Conservation (phyloP, 92 coral and sea anemone species). For the Plumapathes pennacea region DNA sequence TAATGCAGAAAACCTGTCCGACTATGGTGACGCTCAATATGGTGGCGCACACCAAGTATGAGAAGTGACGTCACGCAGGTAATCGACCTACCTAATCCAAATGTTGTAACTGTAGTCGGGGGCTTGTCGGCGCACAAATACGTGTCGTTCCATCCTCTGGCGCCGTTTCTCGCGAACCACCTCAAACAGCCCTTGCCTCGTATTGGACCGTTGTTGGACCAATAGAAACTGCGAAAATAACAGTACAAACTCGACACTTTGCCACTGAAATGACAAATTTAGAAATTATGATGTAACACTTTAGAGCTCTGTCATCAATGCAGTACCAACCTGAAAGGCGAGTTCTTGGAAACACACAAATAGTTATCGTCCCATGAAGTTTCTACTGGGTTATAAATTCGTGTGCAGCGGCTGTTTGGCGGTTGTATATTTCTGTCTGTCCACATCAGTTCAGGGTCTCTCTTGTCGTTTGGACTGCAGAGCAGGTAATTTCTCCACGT, state of each 20-base stretch:
- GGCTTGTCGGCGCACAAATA: conserved; percentile 61
- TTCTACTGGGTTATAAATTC: conserved; percentile 69
- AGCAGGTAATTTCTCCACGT: conserved; percentile 65
- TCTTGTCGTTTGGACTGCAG: conserved; percentile 79
- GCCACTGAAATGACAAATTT: not conserved
- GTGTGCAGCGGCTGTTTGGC: conserved; percentile 64
- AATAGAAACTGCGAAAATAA: conserved; percentile 62
- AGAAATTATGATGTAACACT: no score
- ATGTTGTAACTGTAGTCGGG: not conserved
- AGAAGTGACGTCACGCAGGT: not conserved
- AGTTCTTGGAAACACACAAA: conserved; percentile 61
- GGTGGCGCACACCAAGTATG: not conserved
- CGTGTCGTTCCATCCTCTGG: conserved; percentile 81
- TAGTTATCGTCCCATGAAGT: conserved; percentile 80
- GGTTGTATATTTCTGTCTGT: conserved; percentile 55
- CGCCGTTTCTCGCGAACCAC: conserved; percentile 79
- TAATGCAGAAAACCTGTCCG: no score
- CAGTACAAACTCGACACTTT: not conserved
- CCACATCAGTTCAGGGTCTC: conserved; percentile 76
- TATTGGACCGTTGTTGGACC: conserved; percentile 79
- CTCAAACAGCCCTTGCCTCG: conserved; percentile 65
- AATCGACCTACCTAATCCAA: not conserved
- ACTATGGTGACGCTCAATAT: no score
- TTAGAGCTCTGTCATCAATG: not conserved
- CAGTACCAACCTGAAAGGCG: conserved; percentile 94